These are phyloP conservation scores for Diarsia rubi DNA, from an alignment of 2,888 invertebrate genomes.

Conservation along the genomic window DNA sequence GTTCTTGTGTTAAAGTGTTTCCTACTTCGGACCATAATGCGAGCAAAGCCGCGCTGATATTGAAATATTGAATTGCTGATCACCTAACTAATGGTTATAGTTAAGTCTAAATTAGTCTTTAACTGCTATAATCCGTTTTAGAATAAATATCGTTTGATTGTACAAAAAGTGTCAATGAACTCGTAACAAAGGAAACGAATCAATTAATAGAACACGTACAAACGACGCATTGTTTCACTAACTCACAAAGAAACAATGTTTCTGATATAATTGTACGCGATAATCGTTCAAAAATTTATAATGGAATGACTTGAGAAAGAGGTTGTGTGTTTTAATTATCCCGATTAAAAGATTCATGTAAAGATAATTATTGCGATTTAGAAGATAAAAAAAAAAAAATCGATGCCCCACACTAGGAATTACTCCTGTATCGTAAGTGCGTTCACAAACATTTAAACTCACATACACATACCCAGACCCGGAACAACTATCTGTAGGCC, in stretches of 20 bases:
- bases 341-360: not conserved
- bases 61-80: not conserved
- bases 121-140: slow-evolving; percentile 7
- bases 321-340: not conserved
- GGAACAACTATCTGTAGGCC: no score
- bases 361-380: not conserved
- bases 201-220: slow-evolving; percentile 41
- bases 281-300: not conserved
- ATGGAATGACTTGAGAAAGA: not conserved
- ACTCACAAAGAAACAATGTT: slow-evolving; percentile 7
- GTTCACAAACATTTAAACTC: no score
- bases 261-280: slow-evolving; percentile 12
- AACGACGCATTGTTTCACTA: slow-evolving; percentile 33
- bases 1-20: not conserved
- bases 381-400: no score
- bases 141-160: slow-evolving; percentile 1
- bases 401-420: no score
- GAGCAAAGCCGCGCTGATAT: not conserved
- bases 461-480: no score
- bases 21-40: not conserved
- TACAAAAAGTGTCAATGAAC: slow-evolving; percentile 26
- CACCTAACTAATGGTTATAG: not conserved
- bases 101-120: not conserved
- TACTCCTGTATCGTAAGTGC: no score
- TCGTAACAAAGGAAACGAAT: slow-evolving; percentile 34